phyloP scores from a whole-genome alignment of 2,888 invertebrate species.

The Lycocerus yunnanus region DNA sequence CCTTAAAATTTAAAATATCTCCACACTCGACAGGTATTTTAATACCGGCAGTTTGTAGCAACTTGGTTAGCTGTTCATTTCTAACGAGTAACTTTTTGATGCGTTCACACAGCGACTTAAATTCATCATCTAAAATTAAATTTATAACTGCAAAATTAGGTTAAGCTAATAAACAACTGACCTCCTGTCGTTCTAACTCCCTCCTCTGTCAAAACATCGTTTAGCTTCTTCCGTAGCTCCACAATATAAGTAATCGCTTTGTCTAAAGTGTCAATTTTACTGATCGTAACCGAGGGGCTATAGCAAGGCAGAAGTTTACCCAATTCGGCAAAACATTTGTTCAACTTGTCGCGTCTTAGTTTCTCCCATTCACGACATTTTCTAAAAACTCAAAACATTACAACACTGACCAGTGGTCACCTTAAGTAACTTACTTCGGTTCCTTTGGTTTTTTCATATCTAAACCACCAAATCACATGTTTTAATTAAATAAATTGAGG shows the following conservation, averaged over 20 bases:
- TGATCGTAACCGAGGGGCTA: conserved; percentile 53
- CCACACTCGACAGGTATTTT: conserved; percentile 49
- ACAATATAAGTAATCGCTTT: conserved; percentile 52
- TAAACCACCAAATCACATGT: neutral
- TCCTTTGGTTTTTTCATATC: neutral
- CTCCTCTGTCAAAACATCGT: conserved; percentile 26
- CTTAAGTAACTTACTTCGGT: neutral
- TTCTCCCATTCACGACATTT: conserved; percentile 69
- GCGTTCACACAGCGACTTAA: conserved; percentile 50
- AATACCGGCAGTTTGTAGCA: conserved; percentile 54
- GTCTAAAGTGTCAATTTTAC: conserved; percentile 54
- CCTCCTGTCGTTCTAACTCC: conserved; percentile 16
- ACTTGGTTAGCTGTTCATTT: conserved; percentile 51
- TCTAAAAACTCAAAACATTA: conserved; percentile 7
- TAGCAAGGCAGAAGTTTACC: conserved; percentile 59
- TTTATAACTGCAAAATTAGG: neutral
- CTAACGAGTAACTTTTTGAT: conserved; percentile 50
- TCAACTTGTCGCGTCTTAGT: conserved; percentile 69
- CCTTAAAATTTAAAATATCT: conserved; percentile 42
- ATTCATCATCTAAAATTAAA: conserved; percentile 44
- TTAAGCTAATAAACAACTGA: neutral
- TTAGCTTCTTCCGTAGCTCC: conserved; percentile 52
- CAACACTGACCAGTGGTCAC: neutral
- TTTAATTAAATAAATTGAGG: neutral
- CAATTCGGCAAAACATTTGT: conserved; percentile 58